Evolutionary conservation across 2,113 vertebrate species (phyloP), one percentile per base, ranked within the genome.

Genomic region (Peromyscus leucopus): DNA sequence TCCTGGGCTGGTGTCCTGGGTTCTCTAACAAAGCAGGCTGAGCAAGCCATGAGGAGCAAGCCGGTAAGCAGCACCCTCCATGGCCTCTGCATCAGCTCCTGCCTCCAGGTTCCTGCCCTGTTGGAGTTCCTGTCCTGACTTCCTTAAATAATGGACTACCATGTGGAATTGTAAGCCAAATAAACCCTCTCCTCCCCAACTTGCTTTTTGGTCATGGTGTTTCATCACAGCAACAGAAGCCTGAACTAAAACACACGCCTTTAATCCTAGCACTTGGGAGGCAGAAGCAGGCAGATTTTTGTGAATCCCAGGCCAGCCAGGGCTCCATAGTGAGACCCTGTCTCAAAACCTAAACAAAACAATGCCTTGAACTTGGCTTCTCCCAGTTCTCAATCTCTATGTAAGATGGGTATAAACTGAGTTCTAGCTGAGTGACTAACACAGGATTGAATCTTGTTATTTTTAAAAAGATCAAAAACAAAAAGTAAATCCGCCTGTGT

Each of bases 401-500:
- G 15, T 71, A 89, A 90, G 59, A 93, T 63, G 63, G 75, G 75
- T 28, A n/a, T 51, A 91, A 87, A 75, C 86, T 24, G 72, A 91
- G 65, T 85, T 94, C 94, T 90, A 93, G 26, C 89, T 96, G 69
- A 92, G 85, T 51, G 87, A 48, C 84, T 92, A 84, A 71, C 85
- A 80, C 55, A 24, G 57, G 93, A 85, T 82, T 86, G 63, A 61
- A 46, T 76, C 95, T 61, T 85, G 91, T 48, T 84, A 78, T 90
- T 92, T 96, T 65, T 80, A 95, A 84, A 83, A 89, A 91, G 93
- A 96, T 39, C 76, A 36, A 89, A 92, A 97, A 79, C 57, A 80
- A 85, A 92, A 96, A 95, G 80, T 36, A 92, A 93, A 69, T 79
- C 74, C 12, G 31, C 13, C 57, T 95, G 84, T 97, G 92, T 84